Evolutionary conservation across 2,888 invertebrate genomes (phyloP), one percentile per base, ranked within the genome.

Genomic region (Pachydiplax longipennis): DNA sequence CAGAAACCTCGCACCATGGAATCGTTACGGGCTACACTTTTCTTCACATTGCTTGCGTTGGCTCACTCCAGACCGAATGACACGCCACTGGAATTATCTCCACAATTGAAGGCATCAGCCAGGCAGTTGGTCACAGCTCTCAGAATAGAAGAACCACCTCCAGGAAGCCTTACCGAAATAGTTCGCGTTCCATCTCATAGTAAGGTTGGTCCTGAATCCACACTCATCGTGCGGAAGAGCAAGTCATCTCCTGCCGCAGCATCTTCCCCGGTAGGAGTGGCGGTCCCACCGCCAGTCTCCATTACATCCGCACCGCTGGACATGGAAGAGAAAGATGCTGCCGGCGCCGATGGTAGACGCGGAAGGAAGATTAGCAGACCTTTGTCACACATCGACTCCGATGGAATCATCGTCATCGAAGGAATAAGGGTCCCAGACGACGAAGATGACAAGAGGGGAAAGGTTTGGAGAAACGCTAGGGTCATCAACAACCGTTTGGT

Each of bases 381-480:
- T 1, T 95, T 96, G 8, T 94, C 97, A 91, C 95, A 96, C 13
- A 93, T 97, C 1, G 97, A 96, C 90, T 94, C 95, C 10, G 97
- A 97, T 92, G 97, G 97, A 0, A 96, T 97, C 44, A 97, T 97
- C 0, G 96, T 98, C 90, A 97, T 98, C 82, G 97, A 97, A 90
- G 97, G 97, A 0, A 95, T 97, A 0, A 95, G 98, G 91, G 96
- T 97, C 80, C 98, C 98, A 0, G 98, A 98, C 93, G 97, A 97
- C 92, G 97, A 97, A 91, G 96, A 96, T 90, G 97, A 97, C 93
- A 96, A 96, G 92, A 35, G 81, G 2, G 81, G 94, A 40, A 97
- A 97, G 93, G 97, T 96, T 0, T 98, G 98, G 98, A 95, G 98
- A 91, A 98, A 98, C 94, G 98, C 98, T 0, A 95, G 98, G 92